Conservation (phyloP, 2,113 vertebrate genomes). For the Equus quagga region DNA sequence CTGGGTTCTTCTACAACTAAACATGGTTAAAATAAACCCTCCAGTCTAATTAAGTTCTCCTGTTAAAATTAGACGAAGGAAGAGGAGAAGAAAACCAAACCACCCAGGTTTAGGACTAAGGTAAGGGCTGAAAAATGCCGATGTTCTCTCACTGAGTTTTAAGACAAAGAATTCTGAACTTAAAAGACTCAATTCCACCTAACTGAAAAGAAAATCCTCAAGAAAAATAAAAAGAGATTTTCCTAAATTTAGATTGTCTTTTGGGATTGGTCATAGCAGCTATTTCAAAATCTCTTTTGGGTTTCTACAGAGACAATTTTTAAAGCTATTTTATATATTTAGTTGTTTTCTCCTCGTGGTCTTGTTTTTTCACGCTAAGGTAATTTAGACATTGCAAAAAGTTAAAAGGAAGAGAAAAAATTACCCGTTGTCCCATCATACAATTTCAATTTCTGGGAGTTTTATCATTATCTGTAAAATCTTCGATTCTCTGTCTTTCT, state of each 20-base stretch:
- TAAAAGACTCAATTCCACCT: background rate
- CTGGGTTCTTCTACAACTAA: background rate
- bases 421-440: background rate
- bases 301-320: background rate
- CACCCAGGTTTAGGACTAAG: background rate
- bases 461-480: background rate
- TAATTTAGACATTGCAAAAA: background rate
- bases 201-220: background rate
- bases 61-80: conserved; percentile 13
- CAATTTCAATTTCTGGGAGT: background rate
- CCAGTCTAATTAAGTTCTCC: background rate
- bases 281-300: background rate
- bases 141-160: background rate
- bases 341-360: background rate
- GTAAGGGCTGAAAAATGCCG: background rate
- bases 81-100: background rate
- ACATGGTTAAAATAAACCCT: background rate
- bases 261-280: background rate
- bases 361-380: background rate
- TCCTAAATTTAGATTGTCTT: conserved; percentile 22
- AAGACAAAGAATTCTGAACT: background rate
- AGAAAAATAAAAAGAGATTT: background rate
- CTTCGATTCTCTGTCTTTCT: background rate
- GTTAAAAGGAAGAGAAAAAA: background rate
- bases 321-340: background rate